Base-by-base conservation (phyloP, 2,888 invertebrate species). In the Linnaemya vulpina region DNA sequence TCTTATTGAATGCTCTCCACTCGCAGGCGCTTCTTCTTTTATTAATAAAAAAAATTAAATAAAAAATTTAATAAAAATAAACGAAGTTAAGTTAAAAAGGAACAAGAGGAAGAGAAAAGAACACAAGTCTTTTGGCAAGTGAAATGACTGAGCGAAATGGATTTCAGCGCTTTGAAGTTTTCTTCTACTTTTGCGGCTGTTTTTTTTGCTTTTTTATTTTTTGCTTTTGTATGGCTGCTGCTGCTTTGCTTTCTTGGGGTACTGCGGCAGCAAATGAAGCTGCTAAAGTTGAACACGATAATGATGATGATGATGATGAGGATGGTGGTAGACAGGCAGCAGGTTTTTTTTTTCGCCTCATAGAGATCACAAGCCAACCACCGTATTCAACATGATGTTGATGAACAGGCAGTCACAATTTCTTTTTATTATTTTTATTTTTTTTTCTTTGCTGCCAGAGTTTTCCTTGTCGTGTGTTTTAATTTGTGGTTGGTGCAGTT, bases 71-170 rank as follows among this genome's bases (percentile, higher is more conserved):
- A 30, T 30, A 30, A 30, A 30, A 30, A 30, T 46, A 77, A 71
- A 58, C 58, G 73, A 74, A 70, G 22, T 78, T 75, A 62, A 74
- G 78, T 74, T 78, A 79, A 40, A 22, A 58, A 65, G 65, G 68
- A 74, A 55, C 62, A 40, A 13, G 13, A 60, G 30, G 15, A 25
- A 65, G 3, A 8, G 11, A 22, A 38, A 38, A 30, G 13, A 25
- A 51, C 4, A 49, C 17, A 73, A 73, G 60, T 77, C 53, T 78
- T 81, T 58, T 81, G 81, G 81, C 84, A 81, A 78, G 74, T 71
- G 68, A 76, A 68, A 55, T 76, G 46, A 55, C 15, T 74, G 46
- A 67, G 49, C 40, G 22, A 53, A 73, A 80, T 84, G 74, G 68
- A 46, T 76, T 63, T 17, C 38, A 60, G 49, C 20, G 20, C 77